Conservation (phyloP, 2,113 vertebrate genomes). For the Otus sunia region DNA sequence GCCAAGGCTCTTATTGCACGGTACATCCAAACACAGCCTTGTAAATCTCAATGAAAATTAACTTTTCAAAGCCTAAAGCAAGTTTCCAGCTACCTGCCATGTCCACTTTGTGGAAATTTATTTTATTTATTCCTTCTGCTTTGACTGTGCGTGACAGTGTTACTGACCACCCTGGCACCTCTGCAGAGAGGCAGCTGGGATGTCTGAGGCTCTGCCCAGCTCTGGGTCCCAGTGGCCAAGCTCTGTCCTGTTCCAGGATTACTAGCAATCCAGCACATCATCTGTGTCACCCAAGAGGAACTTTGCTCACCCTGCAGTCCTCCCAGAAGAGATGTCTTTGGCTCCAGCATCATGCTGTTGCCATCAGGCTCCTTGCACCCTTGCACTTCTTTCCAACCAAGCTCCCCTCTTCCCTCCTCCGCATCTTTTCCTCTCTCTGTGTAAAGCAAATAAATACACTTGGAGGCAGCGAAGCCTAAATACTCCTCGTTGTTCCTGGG, state of each 20-base stretch:
- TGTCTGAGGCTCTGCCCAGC: background rate
- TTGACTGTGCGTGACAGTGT: background rate
- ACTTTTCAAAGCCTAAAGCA: background rate
- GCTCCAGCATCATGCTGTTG: background rate
- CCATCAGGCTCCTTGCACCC: background rate
- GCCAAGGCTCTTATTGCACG: background rate
- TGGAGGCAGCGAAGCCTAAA: rapidly evolving
- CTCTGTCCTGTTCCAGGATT: background rate
- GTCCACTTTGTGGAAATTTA: background rate
- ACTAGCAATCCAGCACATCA: background rate
- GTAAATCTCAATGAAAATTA: background rate
- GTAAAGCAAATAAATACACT: background rate
- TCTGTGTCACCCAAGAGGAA: background rate
- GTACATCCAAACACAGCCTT: background rate
- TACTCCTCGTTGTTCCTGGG: background rate
- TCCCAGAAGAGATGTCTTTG: background rate
- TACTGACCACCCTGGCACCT: too few species aligned
- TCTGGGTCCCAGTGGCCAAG: background rate
- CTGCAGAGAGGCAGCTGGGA: background rate
- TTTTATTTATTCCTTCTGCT: background rate
- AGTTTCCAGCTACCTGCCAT: background rate
- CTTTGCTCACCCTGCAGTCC: background rate
- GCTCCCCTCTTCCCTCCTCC: background rate
- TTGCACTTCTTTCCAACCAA: background rate
- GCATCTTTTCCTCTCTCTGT: background rate